A percentile compares a stretch with the other conserved stretches of the same genome.
Evolutionary conservation across 2,113 vertebrate species (phyloP).

Genomic region (Cinclus cinclus): DNA sequence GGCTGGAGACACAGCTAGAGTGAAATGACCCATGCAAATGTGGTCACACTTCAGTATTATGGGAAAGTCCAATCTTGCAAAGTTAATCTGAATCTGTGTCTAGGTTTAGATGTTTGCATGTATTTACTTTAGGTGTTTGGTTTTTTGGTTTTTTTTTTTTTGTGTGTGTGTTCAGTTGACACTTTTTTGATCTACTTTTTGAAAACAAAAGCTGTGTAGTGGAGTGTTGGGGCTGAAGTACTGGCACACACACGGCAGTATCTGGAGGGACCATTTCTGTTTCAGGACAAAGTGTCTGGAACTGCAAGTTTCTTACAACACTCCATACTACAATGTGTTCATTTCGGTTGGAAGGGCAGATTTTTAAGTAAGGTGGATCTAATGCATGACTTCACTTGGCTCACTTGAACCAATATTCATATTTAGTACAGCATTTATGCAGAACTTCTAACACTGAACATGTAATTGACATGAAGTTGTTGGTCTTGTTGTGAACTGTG

Average conservation of each 20-base stretch:
- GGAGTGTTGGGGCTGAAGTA: neutral
- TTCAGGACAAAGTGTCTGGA: neutral
- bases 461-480: neutral
- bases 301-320: neutral
- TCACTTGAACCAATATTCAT: neutral
- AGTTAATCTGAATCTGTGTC: neutral
- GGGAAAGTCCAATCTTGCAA: neutral
- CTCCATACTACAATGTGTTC: neutral
- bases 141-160: neutral
- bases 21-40: neutral
- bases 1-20: neutral
- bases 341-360: neutral
- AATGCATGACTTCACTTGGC: neutral
- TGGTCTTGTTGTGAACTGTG: neutral
- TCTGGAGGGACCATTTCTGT: neutral
- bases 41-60: neutral
- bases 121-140: neutral
- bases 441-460: neutral
- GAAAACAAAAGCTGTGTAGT: neutral
- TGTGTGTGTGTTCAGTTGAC: neutral
- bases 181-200: neutral
- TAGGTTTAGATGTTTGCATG: neutral
- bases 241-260: neutral
- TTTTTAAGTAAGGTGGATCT: neutral
- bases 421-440: neutral